These are phyloP conservation scores for Bubo scandiacus DNA, from an alignment of 2,113 vertebrate genomes.

Conservation along the genomic window DNA sequence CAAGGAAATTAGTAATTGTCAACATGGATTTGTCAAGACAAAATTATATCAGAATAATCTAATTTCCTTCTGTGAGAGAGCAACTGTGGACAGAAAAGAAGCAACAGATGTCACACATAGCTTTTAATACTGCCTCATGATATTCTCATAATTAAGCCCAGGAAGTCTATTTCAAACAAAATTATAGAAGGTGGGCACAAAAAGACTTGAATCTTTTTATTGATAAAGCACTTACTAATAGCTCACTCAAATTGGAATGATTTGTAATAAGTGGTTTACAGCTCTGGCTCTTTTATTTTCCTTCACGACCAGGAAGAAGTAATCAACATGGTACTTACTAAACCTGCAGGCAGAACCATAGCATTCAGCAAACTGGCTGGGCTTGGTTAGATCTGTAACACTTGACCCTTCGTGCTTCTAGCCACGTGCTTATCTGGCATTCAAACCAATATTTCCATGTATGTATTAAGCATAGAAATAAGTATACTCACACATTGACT, in stretches of 20 bases:
- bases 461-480: neutral
- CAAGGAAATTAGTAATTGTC: neutral
- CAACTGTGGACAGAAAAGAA: neutral
- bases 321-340: neutral
- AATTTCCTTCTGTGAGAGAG: neutral
- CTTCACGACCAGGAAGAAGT: neutral
- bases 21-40: neutral
- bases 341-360: neutral
- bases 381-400: neutral
- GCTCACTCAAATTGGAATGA: neutral
- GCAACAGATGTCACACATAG: constrained; percentile 7
- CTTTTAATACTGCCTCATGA: neutral
- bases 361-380: neutral
- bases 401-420: neutral
- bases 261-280: neutral
- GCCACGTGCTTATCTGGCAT: neutral
- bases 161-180: neutral
- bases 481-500: neutral
- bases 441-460: neutral
- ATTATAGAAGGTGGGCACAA: neutral
- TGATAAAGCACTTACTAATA: neutral
- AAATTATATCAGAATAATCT: constrained; percentile 14
- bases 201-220: neutral
- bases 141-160: neutral
- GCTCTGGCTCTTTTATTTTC: neutral